Conservation (phyloP, 2,797 vertebrate species). For the Micropoecilia bifurca region DNA sequence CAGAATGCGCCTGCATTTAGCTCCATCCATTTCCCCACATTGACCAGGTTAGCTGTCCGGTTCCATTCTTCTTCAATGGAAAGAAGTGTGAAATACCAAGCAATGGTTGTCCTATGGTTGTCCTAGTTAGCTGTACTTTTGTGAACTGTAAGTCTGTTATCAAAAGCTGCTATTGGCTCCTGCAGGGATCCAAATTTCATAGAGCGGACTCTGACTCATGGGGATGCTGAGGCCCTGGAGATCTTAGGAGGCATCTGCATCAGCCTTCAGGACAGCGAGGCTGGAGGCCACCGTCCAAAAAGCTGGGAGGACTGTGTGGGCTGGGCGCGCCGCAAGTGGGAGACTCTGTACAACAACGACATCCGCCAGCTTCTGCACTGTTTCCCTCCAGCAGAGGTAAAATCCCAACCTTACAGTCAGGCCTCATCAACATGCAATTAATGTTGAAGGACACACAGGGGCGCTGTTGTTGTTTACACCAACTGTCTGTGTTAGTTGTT, state of each 20-base stretch:
- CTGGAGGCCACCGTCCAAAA: conserved; percentile 69
- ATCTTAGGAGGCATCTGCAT: conserved; percentile 72
- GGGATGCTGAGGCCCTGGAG: conserved; percentile 71
- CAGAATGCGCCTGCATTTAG: not conserved
- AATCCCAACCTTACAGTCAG: not conserved
- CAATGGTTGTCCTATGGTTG: not conserved
- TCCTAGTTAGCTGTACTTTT: conserved; percentile 5
- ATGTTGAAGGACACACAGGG: conserved; percentile 40
- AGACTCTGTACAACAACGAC: conserved; percentile 80
- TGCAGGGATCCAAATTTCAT: conserved; percentile 80
- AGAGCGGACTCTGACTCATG: conserved; percentile 56
- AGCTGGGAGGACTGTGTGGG: conserved; percentile 85
- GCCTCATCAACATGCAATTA: conserved; percentile 11
- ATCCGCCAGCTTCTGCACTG: conserved; percentile 83
- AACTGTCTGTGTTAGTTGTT: not conserved
- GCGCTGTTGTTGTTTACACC: conserved; percentile 41
- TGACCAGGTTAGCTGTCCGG: not conserved
- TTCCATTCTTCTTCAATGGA: not conserved
- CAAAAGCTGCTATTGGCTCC: conserved; percentile 10
- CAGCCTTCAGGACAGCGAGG: conserved; percentile 63
- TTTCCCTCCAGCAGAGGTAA: conserved; percentile 83
- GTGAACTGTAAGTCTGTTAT: conserved; percentile 3
- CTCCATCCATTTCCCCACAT: not conserved
- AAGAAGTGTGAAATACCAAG: not conserved
- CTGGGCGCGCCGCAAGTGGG: conserved; percentile 88